Evolutionary conservation across 2,888 invertebrate species (phyloP).

Genomic region (Sylvicola cinctus): DNA sequence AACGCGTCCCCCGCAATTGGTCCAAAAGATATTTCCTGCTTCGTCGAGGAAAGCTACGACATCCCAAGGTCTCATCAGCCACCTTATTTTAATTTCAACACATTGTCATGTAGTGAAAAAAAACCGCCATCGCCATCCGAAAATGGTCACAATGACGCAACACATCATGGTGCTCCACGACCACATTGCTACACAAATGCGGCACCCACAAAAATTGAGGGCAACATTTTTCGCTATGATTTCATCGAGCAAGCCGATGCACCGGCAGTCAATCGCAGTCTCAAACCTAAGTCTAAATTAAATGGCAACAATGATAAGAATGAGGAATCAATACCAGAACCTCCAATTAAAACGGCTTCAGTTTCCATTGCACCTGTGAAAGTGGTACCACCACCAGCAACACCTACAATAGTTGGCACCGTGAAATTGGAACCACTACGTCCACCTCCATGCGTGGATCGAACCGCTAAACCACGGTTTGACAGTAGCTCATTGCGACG

Average conservation of each 20-base stretch:
- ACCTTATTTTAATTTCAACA: conserved; percentile 22
- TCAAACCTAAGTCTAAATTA: conserved; percentile 40
- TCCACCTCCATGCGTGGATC: not conserved
- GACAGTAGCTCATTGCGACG: conserved; percentile 13
- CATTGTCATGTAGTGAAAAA: conserved; percentile 6
- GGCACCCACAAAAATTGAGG: conserved; percentile 26
- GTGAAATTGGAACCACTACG: not conserved
- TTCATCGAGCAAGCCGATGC: conserved; percentile 26
- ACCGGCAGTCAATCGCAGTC: conserved; percentile 58
- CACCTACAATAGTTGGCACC: no score
- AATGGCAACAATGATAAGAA: conserved; percentile 13
- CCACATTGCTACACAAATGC: conserved; percentile 32
- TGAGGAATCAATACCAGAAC: no score
- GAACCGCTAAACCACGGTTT: no score
- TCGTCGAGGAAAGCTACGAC: conserved; percentile 39
- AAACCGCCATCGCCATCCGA: not conserved
- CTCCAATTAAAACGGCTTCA: not conserved
- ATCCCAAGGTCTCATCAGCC: conserved; percentile 45
- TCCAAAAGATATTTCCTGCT: conserved; percentile 15
- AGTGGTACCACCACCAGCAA: no score
- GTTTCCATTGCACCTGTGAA: not conserved
- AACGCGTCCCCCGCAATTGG: conserved; percentile 26
- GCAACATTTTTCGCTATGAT: conserved; percentile 31
- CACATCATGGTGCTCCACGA: conserved; percentile 10
- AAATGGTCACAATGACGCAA: not conserved